Percentiles rank a stretch among this genome's conserved stretches.
Evolutionary conservation across 2,797 vertebrate species (phyloP).

Genomic region (Enteromius afrohamiltoni): DNA sequence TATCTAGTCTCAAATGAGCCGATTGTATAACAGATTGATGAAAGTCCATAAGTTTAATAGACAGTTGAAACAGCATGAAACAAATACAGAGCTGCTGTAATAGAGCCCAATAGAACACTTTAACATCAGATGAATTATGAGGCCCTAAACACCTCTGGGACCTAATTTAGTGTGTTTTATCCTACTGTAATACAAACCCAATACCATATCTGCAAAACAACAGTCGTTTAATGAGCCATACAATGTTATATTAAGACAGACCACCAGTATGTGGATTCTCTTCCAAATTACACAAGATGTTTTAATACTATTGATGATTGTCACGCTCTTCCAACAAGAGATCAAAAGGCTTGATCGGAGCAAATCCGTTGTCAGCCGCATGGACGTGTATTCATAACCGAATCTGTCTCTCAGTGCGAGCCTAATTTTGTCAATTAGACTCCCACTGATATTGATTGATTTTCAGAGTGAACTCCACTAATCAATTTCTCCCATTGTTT

Average conservation of each 20-base stretch:
- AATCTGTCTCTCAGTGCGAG: conserved; percentile 20
- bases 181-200: conserved; percentile 45
- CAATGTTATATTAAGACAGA: conserved; percentile 31
- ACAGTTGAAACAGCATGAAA: conserved; percentile 24
- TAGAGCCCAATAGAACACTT: conserved; percentile 19
- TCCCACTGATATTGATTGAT: conserved; percentile 55
- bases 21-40: conserved; percentile 5
- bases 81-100: conserved; percentile 1
- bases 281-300: conserved; percentile 2
- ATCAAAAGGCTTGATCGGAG: conserved; percentile 43
- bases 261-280: neutral
- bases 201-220: conserved; percentile 40
- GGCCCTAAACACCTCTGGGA: conserved; percentile 26
- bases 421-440: conserved; percentile 60
- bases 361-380: conserved; percentile 4
- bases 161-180: conserved; percentile 45
- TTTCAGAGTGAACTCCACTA: conserved; percentile 40
- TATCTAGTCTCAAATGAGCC: conserved; percentile 1
- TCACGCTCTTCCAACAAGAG: neutral
- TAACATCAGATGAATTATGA: conserved; percentile 13
- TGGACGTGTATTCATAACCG: conserved; percentile 34
- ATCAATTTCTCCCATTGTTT: conserved; percentile 61
- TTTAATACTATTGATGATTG: neutral
- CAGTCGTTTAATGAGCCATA: conserved; percentile 41
- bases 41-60: neutral